These are phyloP conservation scores for Proctacanthus coquilletti DNA, from an alignment of 1,140 invertebrate genomes.

Conservation along the genomic window DNA sequence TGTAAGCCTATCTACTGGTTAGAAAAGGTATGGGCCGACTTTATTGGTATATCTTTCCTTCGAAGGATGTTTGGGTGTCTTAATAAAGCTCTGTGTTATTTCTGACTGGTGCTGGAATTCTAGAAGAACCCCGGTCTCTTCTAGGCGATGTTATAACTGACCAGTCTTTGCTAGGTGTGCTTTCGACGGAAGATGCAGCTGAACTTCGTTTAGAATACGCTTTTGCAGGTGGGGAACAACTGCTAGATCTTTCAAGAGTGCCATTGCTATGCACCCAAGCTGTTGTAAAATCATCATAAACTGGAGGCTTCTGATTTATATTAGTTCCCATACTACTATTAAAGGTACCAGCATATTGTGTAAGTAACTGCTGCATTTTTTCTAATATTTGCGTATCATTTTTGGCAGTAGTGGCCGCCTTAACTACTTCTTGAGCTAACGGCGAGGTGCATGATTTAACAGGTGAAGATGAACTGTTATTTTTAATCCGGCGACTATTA, in stretches of 20 bases:
- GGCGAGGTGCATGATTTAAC: conserved; percentile 40
- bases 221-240: conserved; percentile 16
- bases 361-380: conserved; percentile 53
- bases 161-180: conserved; percentile 7
- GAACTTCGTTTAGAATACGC: conserved; percentile 23
- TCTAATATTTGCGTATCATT: conserved; percentile 50
- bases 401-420: conserved; percentile 48
- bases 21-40: no score
- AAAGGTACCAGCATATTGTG: conserved; percentile 42
- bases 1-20: no score
- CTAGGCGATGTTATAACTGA: conserved; percentile 18
- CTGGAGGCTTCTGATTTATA: conserved; percentile 38
- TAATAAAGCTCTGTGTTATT: conserved; percentile 30
- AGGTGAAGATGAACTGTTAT: conserved; percentile 26
- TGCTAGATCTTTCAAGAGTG: conserved; percentile 35
- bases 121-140: conserved; percentile 23
- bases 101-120: conserved; percentile 27
- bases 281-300: conserved; percentile 49
- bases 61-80: no score
- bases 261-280: conserved; percentile 61
- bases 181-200: conserved; percentile 23
- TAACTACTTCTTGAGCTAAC: conserved; percentile 51
- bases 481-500: conserved; percentile 35
- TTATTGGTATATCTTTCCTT: no score
- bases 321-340: conserved; percentile 18